Evolutionary conservation across 2,888 invertebrate species (phyloP).

Genomic region (Drosophila fulvimacula): DNA sequence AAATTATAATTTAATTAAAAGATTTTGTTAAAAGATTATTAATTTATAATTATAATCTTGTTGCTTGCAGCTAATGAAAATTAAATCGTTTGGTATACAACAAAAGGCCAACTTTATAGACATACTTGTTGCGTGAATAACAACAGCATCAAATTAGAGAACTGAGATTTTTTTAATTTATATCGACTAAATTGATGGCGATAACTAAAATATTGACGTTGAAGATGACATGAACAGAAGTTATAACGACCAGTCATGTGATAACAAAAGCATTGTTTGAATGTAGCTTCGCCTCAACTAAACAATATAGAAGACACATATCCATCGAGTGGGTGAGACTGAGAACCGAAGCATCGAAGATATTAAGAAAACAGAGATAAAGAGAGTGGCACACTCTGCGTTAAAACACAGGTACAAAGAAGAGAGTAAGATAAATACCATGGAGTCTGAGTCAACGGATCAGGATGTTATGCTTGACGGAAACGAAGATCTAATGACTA

Average conservation of each 20-base stretch:
- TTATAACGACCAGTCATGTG: conserved; percentile 42
- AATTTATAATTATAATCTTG: too few species aligned
- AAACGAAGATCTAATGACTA: conserved; percentile 77
- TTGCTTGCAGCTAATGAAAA: conserved; percentile 71
- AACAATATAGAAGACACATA: conserved; percentile 12
- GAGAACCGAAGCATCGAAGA: not conserved
- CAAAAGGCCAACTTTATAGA: conserved; percentile 33
- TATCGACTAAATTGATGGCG: conserved; percentile 23
- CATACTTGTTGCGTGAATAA: conserved; percentile 54
- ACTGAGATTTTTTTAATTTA: conserved; percentile 45
- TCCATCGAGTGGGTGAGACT: conserved; percentile 20
- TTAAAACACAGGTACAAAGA: conserved; percentile 22
- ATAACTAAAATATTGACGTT: conserved; percentile 13
- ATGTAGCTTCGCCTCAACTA: not conserved
- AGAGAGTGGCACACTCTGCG: not conserved
- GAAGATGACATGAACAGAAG: conserved; percentile 23
- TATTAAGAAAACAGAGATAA: not conserved
- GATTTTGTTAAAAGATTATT: too few species aligned
- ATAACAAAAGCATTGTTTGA: conserved; percentile 11
- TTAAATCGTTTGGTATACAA: conserved; percentile 53
- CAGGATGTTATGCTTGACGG: conserved; percentile 65
- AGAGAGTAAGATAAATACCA: conserved; percentile 42
- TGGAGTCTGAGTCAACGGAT: conserved; percentile 68
- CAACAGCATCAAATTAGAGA: conserved; percentile 47
- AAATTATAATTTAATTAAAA: too few species aligned